Percentiles rank a stretch among this genome's conserved stretches.
These are phyloP conservation scores for Pangasius sanitwongsei DNA, from an alignment of 2,797 vertebrate genomes.

Conservation along the genomic window DNA sequence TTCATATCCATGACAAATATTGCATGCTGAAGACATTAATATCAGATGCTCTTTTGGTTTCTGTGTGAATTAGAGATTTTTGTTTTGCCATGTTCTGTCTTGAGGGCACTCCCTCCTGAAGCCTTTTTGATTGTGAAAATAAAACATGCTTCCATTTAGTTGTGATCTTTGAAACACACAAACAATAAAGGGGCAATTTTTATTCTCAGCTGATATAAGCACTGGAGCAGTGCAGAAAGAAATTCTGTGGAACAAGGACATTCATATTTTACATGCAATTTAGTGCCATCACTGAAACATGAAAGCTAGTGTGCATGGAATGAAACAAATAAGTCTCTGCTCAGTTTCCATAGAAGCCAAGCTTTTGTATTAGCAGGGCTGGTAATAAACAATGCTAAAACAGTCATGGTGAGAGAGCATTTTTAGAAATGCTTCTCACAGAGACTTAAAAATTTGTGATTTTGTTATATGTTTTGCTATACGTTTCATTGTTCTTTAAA, in stretches of 20 bases:
- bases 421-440: not conserved
- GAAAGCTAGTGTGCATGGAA: not conserved
- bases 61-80: not conserved
- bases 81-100: not conserved
- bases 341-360: slow-evolving; percentile 19
- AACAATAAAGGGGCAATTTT: not conserved
- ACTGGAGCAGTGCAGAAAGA: not conserved
- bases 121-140: not conserved
- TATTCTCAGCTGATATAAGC: not conserved
- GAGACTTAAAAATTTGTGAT: not conserved
- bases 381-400: not conserved
- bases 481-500: not conserved
- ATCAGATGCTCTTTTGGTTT: not conserved
- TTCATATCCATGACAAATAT: not conserved
- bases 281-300: not conserved
- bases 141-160: not conserved
- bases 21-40: not conserved
- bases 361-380: not conserved
- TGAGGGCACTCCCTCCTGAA: not conserved
- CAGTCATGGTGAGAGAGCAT: not conserved
- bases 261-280: slow-evolving; percentile 23
- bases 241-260: not conserved
- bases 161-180: not conserved
- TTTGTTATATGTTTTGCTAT: not conserved
- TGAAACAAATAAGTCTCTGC: not conserved